Base-by-base conservation (phyloP, 1,140 invertebrate genomes). In the Zaprionus africanus region DNA sequence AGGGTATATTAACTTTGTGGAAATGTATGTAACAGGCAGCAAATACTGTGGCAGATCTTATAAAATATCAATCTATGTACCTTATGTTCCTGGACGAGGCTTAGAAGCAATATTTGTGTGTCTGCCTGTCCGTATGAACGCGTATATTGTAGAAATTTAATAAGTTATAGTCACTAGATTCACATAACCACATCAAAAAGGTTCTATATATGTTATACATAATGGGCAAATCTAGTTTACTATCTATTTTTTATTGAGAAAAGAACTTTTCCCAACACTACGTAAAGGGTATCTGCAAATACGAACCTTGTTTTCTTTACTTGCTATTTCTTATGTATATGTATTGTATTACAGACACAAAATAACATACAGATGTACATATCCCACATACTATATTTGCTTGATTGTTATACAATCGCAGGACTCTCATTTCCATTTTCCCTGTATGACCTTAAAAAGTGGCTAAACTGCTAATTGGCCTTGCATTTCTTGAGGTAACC, bases 401-500 rank as follows among this genome's bases (percentile, higher is more conserved):
- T 24, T 22, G 46, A 51, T 51, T 22, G 46, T 51, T 51, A 51
- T 19, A 51, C 46, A 51, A 51, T 51, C 46, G 46, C 41, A 46
- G 46, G 46, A 51, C 46, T 51, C n/a, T 46, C 26, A 15, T 17
- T 31, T 56, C 5, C 13, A 9, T 56, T 56, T 56, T 34, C 4
- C 34, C 4, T 13, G 46, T 58, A 34, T 19, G 34, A 19, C 57
- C 46, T 51, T 3, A 3, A 38, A 58, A 58, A 58, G 34, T 38
- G 34, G 57, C 22, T 15, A 41, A 51, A 51, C 22, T 9, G 57
- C 36, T 59, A 59, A 59, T 59, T 59, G 12, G 13, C 13, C 36
- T 59, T 41, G 22, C 57, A 59, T 59, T 59, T 51, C 19, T 58
- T 58, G 34, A 58, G 34, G 31, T n/a, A 3, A 34, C 56, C 22